Conservation (phyloP, 1,140 invertebrate species). For the Trichomalopsis sarcophagae region DNA sequence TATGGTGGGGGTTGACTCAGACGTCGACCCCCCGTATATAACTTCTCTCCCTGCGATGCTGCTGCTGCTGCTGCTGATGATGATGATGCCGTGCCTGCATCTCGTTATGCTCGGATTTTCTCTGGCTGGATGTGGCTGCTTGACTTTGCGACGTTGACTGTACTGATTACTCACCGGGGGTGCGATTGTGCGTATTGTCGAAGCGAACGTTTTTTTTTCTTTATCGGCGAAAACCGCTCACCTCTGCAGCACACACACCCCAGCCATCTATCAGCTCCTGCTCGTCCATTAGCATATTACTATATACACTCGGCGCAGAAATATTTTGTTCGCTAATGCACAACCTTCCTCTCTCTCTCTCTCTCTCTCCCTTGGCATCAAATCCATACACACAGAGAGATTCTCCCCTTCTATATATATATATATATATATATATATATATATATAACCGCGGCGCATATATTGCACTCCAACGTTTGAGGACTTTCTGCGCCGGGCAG, state of each 20-base stretch:
- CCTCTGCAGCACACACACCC: too few relatives aligned
- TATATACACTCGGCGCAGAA: too few relatives aligned
- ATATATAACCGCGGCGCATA: neutral
- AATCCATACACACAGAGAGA: neutral
- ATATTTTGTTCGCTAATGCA: neutral
- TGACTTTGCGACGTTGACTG: neutral
- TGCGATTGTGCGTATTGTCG: neutral
- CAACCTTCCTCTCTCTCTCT: neutral
- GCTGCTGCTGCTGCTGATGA: too few relatives aligned
- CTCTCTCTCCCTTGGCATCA: neutral
- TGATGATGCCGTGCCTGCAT: neutral
- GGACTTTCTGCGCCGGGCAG: neutral
- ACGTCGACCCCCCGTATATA: neutral
- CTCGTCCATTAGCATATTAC: too few relatives aligned
- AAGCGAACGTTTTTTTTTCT: too few relatives aligned
- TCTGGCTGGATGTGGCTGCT: neutral
- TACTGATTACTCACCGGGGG: neutral
- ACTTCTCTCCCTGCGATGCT: neutral
- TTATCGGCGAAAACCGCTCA: too few relatives aligned
- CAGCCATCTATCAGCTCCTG: too few relatives aligned
- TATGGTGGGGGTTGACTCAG: conserved; percentile 6
- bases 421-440: too few relatives aligned
- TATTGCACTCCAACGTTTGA: neutral
- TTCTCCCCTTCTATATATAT: neutral
- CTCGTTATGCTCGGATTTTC: conserved; percentile 12